These are phyloP conservation scores for Eilema caniola DNA, from an alignment of 2,888 invertebrate genomes.

Conservation along the genomic window DNA sequence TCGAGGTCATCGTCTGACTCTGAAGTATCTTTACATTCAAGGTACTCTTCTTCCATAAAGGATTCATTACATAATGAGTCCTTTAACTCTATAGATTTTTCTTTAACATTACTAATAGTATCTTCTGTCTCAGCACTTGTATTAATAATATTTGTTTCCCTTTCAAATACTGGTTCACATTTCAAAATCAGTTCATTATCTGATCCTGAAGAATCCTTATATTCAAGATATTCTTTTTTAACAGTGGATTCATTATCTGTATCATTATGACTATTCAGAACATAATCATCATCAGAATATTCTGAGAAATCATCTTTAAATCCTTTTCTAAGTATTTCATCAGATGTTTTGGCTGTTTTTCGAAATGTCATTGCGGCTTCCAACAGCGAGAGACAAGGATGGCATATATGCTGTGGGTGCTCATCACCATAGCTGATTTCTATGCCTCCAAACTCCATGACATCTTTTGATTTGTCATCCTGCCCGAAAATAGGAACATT, in stretches of 20 bases:
- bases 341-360: slow-evolving; percentile 42
- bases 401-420: slow-evolving; percentile 51
- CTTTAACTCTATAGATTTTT: not conserved
- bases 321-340: slow-evolving; percentile 28
- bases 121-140: slow-evolving; percentile 10
- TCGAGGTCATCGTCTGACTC: not conserved
- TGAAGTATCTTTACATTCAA: not conserved
- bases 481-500: slow-evolving; percentile 52
- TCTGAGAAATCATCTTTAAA: slow-evolving; percentile 1
- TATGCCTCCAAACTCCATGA: slow-evolving; percentile 43
- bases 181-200: slow-evolving; percentile 22
- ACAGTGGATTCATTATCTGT: slow-evolving; percentile 31
- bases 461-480: slow-evolving; percentile 40
- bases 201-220: slow-evolving; percentile 25
- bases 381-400: slow-evolving; percentile 40
- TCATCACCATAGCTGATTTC: slow-evolving; percentile 41
- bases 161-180: slow-evolving; percentile 18
- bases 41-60: not conserved
- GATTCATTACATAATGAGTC: not conserved
- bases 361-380: slow-evolving; percentile 50
- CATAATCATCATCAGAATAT: not conserved
- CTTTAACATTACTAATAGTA: not conserved
- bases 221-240: slow-evolving; percentile 41
- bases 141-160: slow-evolving; percentile 18
- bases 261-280: not conserved